Base-by-base conservation (phyloP, 1,140 invertebrate species). In the Drosophila willistoni region DNA sequence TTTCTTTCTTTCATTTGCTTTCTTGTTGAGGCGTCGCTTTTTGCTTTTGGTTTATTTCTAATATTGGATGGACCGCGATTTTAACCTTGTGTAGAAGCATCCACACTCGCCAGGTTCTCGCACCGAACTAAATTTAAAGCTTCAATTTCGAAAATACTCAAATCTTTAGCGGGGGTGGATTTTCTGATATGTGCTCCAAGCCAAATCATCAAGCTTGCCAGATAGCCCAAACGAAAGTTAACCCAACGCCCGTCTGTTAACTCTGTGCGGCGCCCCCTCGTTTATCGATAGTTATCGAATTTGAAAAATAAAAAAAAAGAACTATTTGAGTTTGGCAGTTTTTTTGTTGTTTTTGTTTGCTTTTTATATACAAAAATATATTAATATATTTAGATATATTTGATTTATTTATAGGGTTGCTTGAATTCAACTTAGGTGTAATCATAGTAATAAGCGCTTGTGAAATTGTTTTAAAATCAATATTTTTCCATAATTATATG, bases 21-120 rank as follows among this genome's bases (percentile, higher is more conserved):
- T 59, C 17, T 51, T 10, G 44, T 63, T 39, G 65, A 54, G 34
- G 41, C 68, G 59, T 74, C 65, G 68, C 33, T 51, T 67, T 65
- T 61, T 68, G 65, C 57, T 68, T 51, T 59, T n/a, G 69, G 81
- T 59, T 68, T 34, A 57, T 71, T 56, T 65, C 44, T 51, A 17
- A 60, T 56, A 64, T 64, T 68, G 62, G 56, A 64, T 78, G 64
- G 70, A 54, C 33, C 72, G 64, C 65, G 73, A 29, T 74, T 80
- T 56, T 29, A 6, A 64, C 67, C 51, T 66, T 34, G 63, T 47
- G 39, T 65, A 68, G 72, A 80, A 80, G 70, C 84, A 83, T 74
- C 83, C 77, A 80, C 80, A 77, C 80, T 89, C 67, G 84, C 65
- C 77, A 77, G 72, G 67, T 74, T 87, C 83, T 80, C 83, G 84